phyloP scores from a whole-genome alignment of 2,888 invertebrate species.

The Lomographa bimaculata region DNA sequence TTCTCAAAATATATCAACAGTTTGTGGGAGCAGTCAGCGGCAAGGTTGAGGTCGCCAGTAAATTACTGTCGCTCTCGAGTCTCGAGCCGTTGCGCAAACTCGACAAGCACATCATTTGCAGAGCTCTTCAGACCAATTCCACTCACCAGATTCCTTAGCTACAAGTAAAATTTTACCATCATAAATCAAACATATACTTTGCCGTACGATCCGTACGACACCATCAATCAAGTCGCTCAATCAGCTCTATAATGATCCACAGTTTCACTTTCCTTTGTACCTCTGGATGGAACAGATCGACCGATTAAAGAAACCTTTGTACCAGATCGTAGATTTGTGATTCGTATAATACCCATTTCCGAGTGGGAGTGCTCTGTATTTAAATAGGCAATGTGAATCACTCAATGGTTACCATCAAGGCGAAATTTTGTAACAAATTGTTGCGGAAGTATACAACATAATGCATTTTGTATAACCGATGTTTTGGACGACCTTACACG shows the following conservation, averaged over 20 bases:
- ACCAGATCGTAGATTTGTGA: too few species aligned
- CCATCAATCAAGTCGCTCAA: slow-evolving; percentile 51
- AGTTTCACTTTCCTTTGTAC: slow-evolving; percentile 59
- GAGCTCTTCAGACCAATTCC: slow-evolving; percentile 31
- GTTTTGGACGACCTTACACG: slow-evolving; percentile 44
- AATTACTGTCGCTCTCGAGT: slow-evolving; percentile 60
- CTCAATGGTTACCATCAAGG: slow-evolving; percentile 45
- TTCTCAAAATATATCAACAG: slow-evolving; percentile 44
- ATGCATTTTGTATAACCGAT: slow-evolving; percentile 50
- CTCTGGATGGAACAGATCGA: slow-evolving; percentile 45
- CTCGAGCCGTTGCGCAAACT: slow-evolving; percentile 59
- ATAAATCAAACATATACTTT: slow-evolving; percentile 46
- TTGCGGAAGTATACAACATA: slow-evolving; percentile 54
- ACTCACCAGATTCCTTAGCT: slow-evolving; percentile 25
- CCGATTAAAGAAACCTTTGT: slow-evolving; percentile 50
- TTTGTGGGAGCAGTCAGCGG: slow-evolving; percentile 51
- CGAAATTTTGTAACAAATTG: slow-evolving; percentile 47
- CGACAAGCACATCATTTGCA: slow-evolving; percentile 43
- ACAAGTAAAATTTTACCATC: slow-evolving; percentile 25
- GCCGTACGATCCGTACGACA: slow-evolving; percentile 48
- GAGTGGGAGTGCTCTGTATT: slow-evolving; percentile 47
- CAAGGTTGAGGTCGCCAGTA: slow-evolving; percentile 72
- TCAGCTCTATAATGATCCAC: slow-evolving; percentile 52
- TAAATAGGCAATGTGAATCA: slow-evolving; percentile 38
- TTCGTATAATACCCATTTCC: too few species aligned